Base-by-base conservation (phyloP, 2,797 vertebrate genomes). In the Pipistrellus pipistrellus region DNA sequence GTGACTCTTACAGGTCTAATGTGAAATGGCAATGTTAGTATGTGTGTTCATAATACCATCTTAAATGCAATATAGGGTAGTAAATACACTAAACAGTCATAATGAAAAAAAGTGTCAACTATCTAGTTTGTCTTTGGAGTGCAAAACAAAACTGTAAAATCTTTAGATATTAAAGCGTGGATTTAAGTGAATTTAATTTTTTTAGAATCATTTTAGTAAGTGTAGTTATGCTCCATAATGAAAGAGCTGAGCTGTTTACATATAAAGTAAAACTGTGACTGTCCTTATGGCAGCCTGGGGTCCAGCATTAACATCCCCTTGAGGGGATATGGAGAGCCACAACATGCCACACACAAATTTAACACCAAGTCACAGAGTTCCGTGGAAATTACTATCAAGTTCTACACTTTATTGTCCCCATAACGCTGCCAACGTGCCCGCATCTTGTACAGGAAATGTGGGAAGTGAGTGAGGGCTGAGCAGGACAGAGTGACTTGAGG, bases 381-480 rank as follows among this genome's bases (percentile, higher is more conserved):
- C 76, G 72, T 89, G 59, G 85, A 76, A 95, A 4, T 71, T 92
- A 85, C 73, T 87, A 62, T 96, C 92, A 76, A 88, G 32, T 85
- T 86, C 53, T 12, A 89, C 59, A 21, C 6, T 41, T 41, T 85
- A 82, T 90, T 94, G 86, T 84, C 17, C 21, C 17, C 83, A 1
- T n/a, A 82, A 95, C 72, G 78, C 6, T 75, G 15, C 27, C 35
- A 30, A 20, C 15, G 84, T 85, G 21, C 62, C 53, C 57, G 80
- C 96, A 96, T 77, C 88, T 18, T 82, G 10, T 25, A 48, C 2
- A n/a, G 81, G 35, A 91, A 83, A 48, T 20, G 69, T 68, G 4
- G 95, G 25, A 62, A 94, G 93, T 9, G 15, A 95, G 38, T 41
- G 44, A 55, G 94, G 97, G 20, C 2, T 92, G 14, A 18, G 85